Evolutionary conservation across 1,140 invertebrate species (phyloP), one percentile per base, ranked within the genome.

Genomic region (Leptinotarsa undecemlineata): DNA sequence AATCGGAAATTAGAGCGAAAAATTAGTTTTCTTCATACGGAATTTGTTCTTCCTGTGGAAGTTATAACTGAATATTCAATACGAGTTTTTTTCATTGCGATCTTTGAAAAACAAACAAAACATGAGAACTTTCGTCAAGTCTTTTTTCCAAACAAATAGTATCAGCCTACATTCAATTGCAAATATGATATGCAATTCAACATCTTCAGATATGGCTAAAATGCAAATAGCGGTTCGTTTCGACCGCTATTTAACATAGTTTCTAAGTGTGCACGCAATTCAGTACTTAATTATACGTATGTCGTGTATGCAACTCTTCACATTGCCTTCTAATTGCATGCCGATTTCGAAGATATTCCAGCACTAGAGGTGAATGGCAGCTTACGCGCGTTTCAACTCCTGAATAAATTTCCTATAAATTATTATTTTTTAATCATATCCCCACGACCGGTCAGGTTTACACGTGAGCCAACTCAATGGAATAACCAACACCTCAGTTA

Each of bases 271-370:
- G 26, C 78, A 79, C 78, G 78, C 78, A 75, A 79, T 77, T 72
- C 71, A 48, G 57, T 71, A 75, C 68, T 79, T 79, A 79, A 79
- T 79, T 79, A 79, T 51, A 74, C 60, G 21, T 77, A 15, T 76
- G 73, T 74, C 73, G 78, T 79, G 74, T 77, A 79, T 75, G 76
- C 76, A 77, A 71, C 33, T 79, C 78, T 77, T 77, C 78, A 73
- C 75, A 74, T 75, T 77, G 75, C 78, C 73, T 74, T 74, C 74
- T 79, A 79, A 79, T 79, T 75, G 78, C 78, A 79, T 77, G 76
- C 71, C 76, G 78, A 79, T 79, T 75, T 21, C 42, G 64, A 79
- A 77, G 78, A 79, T 79, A 76, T 76, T 66, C 60, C 68, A 26
- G 60, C 20, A 13, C 11, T 57, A 61, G 23, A 69, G 73, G 67